Conservation (phyloP, 1,140 invertebrate genomes). For the Formica selysi region DNA sequence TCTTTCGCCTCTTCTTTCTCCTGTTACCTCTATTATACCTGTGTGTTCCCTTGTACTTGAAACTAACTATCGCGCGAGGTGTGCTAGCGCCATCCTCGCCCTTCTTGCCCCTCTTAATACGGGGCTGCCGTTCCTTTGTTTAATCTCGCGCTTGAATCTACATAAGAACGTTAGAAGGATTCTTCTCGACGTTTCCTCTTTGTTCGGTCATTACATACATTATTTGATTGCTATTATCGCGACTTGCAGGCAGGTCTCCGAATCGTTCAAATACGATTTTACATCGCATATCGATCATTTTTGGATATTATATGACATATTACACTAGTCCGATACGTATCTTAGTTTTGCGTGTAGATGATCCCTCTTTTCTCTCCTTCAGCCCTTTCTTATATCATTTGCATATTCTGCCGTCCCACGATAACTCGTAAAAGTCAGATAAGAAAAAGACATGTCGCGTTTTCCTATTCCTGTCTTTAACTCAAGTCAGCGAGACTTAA, state of each 20-base stretch:
- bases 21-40: slow-evolving; percentile 16
- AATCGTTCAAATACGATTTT: background rate
- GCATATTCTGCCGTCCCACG: slow-evolving; percentile 22
- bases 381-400: slow-evolving; percentile 29
- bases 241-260: background rate
- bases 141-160: slow-evolving; percentile 77
- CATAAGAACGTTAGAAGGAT: slow-evolving; percentile 13
- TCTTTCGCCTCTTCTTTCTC: slow-evolving; percentile 41
- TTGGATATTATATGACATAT: slow-evolving; percentile 8
- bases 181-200: slow-evolving; percentile 27
- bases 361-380: background rate
- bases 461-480: slow-evolving; percentile 31
- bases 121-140: slow-evolving; percentile 77
- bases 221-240: background rate
- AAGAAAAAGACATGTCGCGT: slow-evolving; percentile 26
- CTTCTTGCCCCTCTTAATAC: slow-evolving; percentile 46
- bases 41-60: slow-evolving; percentile 48
- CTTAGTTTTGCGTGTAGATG: slow-evolving; percentile 24
- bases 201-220: slow-evolving; percentile 19
- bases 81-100: slow-evolving; percentile 59
- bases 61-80: slow-evolving; percentile 57
- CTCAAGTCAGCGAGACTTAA: slow-evolving; percentile 13
- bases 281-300: background rate
- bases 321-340: slow-evolving; percentile 12
- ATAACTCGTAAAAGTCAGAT: slow-evolving; percentile 37